Conservation (phyloP, 2,797 vertebrate genomes). For the Takifugu rubripes region DNA sequence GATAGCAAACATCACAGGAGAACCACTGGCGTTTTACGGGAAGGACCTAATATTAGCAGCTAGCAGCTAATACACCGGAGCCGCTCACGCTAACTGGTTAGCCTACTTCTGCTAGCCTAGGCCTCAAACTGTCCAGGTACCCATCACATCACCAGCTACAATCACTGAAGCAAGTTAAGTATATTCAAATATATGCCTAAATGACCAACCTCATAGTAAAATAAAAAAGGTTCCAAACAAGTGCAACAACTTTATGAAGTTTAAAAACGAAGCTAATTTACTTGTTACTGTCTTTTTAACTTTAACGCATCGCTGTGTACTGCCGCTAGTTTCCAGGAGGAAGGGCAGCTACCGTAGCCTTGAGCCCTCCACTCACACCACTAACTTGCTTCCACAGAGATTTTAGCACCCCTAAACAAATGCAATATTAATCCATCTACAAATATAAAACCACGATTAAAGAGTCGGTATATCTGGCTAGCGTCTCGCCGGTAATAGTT, state of each 20-base stretch:
- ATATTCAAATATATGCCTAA: constrained; percentile 22
- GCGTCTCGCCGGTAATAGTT: constrained; percentile 58
- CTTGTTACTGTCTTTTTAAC: constrained; percentile 76
- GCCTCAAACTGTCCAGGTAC: constrained; percentile 84
- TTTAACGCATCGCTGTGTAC: constrained; percentile 71
- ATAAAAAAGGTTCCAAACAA: constrained; percentile 30
- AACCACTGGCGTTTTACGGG: constrained; percentile 65
- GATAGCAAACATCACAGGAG: constrained; percentile 48
- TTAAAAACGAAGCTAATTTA: constrained; percentile 60
- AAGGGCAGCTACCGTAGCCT: constrained; percentile 65
- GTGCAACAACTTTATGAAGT: constrained; percentile 68
- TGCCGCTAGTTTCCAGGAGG: constrained; percentile 66
- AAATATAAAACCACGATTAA: constrained; percentile 38
- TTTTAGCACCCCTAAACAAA: constrained; percentile 62
- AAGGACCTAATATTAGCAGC: constrained; percentile 54
- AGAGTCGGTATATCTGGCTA: constrained; percentile 19
- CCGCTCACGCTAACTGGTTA: constrained; percentile 58
- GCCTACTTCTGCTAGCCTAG: constrained; percentile 77
- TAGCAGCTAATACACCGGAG: constrained; percentile 50
- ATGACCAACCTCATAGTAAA: constrained; percentile 20
- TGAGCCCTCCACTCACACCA: constrained; percentile 63
- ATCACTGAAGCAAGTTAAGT: constrained; percentile 60
- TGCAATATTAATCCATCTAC: constrained; percentile 41
- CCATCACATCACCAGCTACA: constrained; percentile 70
- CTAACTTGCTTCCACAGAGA: constrained; percentile 69